Base-by-base conservation (phyloP, 2,113 vertebrate genomes). In the Macquaria australasica region DNA sequence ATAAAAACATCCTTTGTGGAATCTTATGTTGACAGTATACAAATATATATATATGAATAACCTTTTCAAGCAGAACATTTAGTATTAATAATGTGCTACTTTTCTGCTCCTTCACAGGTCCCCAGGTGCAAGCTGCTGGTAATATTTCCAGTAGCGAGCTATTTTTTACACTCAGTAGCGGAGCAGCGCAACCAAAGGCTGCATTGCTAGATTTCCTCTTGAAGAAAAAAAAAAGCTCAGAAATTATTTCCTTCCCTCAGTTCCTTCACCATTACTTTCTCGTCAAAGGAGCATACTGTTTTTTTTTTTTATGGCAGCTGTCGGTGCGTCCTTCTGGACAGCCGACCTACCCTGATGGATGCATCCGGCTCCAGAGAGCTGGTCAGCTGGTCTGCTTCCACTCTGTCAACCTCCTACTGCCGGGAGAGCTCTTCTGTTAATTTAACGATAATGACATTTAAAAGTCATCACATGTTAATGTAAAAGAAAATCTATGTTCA, bases 51-150 rank as follows among this genome's bases (percentile, higher is more conserved):
- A 28, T 51, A 23, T n/a, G 28, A 51, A 23, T 28, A 66, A 67
- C 37, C 37, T 67, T 73, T 66, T 81, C 37, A 64, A 73, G 34
- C 50, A n/a, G 34, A 31, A 50, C 25, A 66, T 43, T 48, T 28
- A 37, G 64, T 31, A 66, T 66, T 74, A 67, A 39, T 25, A 48
- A 81, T 12, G 12, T 18, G 16, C n/a, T 64, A 16, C 51, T 12
- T 50, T 15, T 75, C 28, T 56, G 39, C 21, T 67, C 41, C 37
- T 74, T 68, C 39, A 34, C 21, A 37, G 79, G 8, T 74, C 59
- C 45, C n/a, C 58, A 53, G 45, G 31, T 60, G 43, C 9, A 12
- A 18, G 15, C 31, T 62, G 31, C 0, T 63, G 43, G 25, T 51
- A 20, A 51, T 18, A 20, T 51, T 51, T 51, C 18, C 6, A 20